phyloP scores from a whole-genome alignment of 2,888 invertebrate genomes.

The Mongoloraphidia duomilia region DNA sequence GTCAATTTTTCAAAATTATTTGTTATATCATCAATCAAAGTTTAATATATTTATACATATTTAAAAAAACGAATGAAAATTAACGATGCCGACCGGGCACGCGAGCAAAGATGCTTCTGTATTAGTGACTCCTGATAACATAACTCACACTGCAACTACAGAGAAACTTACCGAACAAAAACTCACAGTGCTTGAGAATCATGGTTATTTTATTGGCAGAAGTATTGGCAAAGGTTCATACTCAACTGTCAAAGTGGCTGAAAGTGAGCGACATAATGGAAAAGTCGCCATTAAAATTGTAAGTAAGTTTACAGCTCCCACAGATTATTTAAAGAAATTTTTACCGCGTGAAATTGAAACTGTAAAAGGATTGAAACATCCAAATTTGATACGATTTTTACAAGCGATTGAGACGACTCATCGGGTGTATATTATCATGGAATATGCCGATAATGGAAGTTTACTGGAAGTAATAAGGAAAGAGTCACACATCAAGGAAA shows the following conservation, averaged over 20 bases:
- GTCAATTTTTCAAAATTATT: too few relatives aligned
- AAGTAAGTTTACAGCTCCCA: constrained; percentile 65
- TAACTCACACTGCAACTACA: too few relatives aligned
- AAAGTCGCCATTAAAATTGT: constrained; percentile 73
- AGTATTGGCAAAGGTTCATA: constrained; percentile 72
- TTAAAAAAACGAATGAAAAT: too few relatives aligned
- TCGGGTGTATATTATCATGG: constrained; percentile 77
- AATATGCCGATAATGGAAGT: constrained; percentile 68
- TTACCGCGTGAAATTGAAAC: constrained; percentile 71
- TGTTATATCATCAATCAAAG: too few relatives aligned
- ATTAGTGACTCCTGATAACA: too few relatives aligned
- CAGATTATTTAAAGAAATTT: constrained; percentile 69
- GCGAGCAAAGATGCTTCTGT: too few relatives aligned
- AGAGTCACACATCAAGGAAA: constrained; percentile 56
- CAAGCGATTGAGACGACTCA: constrained; percentile 78
- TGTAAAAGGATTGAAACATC: constrained; percentile 65
- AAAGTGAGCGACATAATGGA: constrained; percentile 54
- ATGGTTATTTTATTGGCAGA: constrained; percentile 60
- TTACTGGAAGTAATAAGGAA: constrained; percentile 60
- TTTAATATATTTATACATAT: too few relatives aligned
- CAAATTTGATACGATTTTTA: constrained; percentile 63
- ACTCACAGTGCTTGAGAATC: constrained; percentile 55
- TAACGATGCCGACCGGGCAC: too few relatives aligned
- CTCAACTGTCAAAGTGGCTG: constrained; percentile 65
- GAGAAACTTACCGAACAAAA: neutral